Evolutionary conservation across 2,797 vertebrate genomes (phyloP).

Genomic region (Anabacerthia variegaticeps): DNA sequence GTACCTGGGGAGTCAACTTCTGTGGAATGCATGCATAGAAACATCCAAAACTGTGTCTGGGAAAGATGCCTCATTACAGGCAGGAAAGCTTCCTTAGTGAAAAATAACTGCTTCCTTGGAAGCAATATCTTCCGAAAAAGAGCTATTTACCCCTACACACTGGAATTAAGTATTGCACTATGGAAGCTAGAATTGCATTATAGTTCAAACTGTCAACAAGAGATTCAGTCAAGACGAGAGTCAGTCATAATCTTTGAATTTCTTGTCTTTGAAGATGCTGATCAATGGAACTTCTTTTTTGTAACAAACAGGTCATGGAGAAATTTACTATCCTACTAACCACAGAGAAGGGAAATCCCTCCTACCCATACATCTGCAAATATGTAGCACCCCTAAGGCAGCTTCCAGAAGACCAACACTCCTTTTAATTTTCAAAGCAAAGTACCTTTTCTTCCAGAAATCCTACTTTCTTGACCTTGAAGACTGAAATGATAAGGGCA

Average conservation of each 20-base stretch:
- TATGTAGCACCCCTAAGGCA: background rate
- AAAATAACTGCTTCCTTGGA: no score
- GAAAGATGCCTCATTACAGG: no score
- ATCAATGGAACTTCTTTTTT: background rate
- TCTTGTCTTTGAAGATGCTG: conserved; percentile 11
- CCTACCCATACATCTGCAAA: conserved; percentile 17
- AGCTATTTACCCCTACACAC: background rate
- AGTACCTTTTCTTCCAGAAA: background rate
- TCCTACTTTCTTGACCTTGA: background rate
- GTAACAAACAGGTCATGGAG: background rate
- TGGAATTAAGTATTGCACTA: background rate
- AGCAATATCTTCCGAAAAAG: no score
- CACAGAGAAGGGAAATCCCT: conserved; percentile 41
- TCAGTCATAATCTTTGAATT: background rate
- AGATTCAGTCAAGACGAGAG: background rate
- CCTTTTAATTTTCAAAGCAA: conserved; percentile 15
- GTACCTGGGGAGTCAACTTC: no score
- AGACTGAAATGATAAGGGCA: background rate
- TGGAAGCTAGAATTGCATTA: background rate
- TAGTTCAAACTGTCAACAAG: background rate
- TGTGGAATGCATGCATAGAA: no score
- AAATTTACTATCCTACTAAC: background rate
- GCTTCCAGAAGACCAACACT: background rate
- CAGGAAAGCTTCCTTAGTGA: no score
- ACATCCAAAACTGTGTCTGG: no score